Evolutionary conservation across 2,797 vertebrate genomes (phyloP).

Genomic region (Sarcophilus harrisii): DNA sequence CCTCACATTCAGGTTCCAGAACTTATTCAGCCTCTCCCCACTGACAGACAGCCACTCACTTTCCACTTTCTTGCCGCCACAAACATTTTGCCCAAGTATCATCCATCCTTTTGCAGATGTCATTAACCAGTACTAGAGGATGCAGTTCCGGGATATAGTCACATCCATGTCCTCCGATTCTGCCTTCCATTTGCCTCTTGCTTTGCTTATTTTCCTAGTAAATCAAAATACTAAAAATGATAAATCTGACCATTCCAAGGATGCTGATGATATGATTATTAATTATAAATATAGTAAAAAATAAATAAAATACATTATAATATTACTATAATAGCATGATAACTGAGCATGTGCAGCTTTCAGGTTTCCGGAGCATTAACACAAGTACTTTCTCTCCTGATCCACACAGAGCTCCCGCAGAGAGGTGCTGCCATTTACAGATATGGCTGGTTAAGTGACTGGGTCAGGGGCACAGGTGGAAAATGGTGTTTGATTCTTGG

Average conservation of each 20-base stretch:
- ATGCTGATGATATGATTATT: too few species aligned
- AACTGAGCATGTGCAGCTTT: background rate
- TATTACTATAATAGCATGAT: too few species aligned
- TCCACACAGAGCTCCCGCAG: background rate
- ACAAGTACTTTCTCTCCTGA: background rate
- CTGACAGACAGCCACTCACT: too few species aligned
- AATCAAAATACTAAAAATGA: too few species aligned
- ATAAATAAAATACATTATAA: too few species aligned
- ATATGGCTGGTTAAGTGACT: background rate
- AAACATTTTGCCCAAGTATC: too few species aligned
- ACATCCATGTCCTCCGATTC: background rate
- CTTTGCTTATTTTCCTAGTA: background rate
- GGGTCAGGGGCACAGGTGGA: background rate
- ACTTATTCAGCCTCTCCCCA: too few species aligned
- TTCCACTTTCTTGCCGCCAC: too few species aligned
- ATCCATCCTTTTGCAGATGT: background rate
- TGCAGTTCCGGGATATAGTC: background rate
- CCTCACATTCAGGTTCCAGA: too few species aligned
- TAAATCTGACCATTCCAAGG: background rate
- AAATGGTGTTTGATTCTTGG: background rate
- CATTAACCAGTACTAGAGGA: background rate
- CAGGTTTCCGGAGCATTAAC: background rate
- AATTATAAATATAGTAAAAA: too few species aligned
- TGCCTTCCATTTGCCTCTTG: background rate
- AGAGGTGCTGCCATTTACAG: background rate